Percentiles rank a stretch among this genome's conserved stretches.
Evolutionary conservation across 2,113 vertebrate species (phyloP).

Genomic region (Pluvialis apricaria): DNA sequence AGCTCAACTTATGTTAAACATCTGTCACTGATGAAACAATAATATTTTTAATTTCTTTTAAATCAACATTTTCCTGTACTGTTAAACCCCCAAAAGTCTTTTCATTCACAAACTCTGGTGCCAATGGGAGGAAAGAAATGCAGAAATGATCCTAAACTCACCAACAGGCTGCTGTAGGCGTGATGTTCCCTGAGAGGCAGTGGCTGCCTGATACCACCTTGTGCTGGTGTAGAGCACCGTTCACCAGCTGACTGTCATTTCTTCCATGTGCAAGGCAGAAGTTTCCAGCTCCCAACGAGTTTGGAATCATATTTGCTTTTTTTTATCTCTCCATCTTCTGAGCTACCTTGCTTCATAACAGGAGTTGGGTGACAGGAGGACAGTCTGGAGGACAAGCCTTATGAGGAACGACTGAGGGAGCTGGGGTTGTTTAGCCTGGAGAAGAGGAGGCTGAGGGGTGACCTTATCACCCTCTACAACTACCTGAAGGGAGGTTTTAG

Average conservation of each 20-base stretch:
- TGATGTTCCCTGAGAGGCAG: not conserved
- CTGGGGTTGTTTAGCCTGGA: too few relatives aligned
- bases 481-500: too few relatives aligned
- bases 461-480: too few relatives aligned
- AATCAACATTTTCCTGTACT: not conserved
- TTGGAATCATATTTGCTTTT: not conserved
- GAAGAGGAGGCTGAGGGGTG: too few relatives aligned
- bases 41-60: not conserved
- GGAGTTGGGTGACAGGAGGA: not conserved
- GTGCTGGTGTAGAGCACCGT: not conserved
- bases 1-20: not conserved
- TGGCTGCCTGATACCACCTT: not conserved
- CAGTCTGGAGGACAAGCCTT: too few relatives aligned
- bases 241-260: not conserved
- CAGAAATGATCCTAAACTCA: not conserved
- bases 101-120: not conserved
- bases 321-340: not conserved
- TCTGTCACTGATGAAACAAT: not conserved
- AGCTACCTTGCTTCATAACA: not conserved
- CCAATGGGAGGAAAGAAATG: not conserved
- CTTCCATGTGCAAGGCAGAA: not conserved
- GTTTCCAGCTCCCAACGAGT: not conserved
- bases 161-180: not conserved
- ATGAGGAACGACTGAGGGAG: too few relatives aligned
- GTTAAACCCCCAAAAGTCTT: not conserved